Conservation (phyloP, 1,140 invertebrate species). For the Mercenaria mercenaria region DNA sequence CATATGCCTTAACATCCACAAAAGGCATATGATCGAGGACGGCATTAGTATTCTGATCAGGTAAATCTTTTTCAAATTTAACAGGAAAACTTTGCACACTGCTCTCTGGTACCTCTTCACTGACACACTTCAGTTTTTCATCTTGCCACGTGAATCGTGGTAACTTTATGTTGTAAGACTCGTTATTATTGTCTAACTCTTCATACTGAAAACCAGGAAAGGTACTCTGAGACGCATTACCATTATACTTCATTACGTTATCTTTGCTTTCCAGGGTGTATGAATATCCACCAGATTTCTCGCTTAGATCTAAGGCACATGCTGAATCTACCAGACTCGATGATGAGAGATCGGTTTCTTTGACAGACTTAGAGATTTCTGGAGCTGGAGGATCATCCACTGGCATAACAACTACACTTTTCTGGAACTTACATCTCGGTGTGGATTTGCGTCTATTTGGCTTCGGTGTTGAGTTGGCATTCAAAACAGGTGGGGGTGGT, state of each 20-base stretch:
- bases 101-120: background rate
- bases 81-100: background rate
- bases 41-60: background rate
- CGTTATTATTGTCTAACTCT: background rate
- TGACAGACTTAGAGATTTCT: background rate
- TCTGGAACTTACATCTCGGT: conserved; percentile 32
- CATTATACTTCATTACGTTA: background rate
- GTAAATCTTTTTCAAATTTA: background rate
- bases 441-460: conserved; percentile 50
- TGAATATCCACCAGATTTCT: background rate
- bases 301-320: conserved; percentile 37
- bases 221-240: background rate
- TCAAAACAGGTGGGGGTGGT: background rate
- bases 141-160: conserved; percentile 6
- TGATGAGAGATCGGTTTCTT: background rate
- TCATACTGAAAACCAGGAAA: background rate
- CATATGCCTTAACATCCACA: background rate
- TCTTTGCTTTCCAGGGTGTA: conserved; percentile 31
- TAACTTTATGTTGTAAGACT: background rate
- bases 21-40: background rate
- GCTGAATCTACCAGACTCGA: background rate
- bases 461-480: background rate
- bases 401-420: background rate
- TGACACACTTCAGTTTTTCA: background rate
- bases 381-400: background rate